Conservation (phyloP, 2,113 vertebrate species). For the Tragulus kanchil region DNA sequence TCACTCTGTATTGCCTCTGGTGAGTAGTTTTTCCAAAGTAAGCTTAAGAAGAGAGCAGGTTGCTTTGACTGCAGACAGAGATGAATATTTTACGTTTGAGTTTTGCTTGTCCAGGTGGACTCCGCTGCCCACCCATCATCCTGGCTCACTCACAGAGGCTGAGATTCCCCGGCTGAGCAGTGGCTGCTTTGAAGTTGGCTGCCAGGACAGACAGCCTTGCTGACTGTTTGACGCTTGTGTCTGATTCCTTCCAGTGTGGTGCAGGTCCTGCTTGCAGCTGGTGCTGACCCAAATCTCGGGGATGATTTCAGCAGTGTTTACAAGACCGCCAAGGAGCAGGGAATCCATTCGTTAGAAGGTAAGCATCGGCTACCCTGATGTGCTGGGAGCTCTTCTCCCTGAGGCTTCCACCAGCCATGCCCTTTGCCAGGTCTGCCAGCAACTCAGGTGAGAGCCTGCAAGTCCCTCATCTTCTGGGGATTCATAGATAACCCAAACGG, state of each 20-base stretch:
- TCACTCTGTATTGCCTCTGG: neutral
- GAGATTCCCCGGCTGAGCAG: neutral
- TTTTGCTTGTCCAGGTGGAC: constrained; percentile 10
- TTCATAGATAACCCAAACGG: neutral
- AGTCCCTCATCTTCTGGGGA: neutral
- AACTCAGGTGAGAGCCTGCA: neutral
- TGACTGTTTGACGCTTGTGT: neutral
- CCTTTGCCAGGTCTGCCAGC: neutral
- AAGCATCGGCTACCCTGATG: constrained; percentile 32
- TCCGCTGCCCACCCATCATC: neutral
- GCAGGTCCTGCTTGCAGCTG: constrained; percentile 91
- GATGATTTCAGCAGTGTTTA: constrained; percentile 97
- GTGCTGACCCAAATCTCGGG: constrained; percentile 95
- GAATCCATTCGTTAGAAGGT: constrained; percentile 97
- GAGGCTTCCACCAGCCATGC: neutral
- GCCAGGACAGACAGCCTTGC: neutral
- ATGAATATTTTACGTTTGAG: constrained; percentile 45
- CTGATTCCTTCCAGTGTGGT: constrained; percentile 92
- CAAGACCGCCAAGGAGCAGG: constrained; percentile 94
- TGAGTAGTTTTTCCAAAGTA: neutral
- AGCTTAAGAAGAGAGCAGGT: neutral
- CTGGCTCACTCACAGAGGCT: neutral
- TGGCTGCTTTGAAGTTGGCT: constrained; percentile 30
- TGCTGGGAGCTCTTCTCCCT: neutral
- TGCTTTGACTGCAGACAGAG: constrained; percentile 33